Base-by-base conservation (phyloP, 2,113 vertebrate species). In the Nerophis lumbriciformis region DNA sequence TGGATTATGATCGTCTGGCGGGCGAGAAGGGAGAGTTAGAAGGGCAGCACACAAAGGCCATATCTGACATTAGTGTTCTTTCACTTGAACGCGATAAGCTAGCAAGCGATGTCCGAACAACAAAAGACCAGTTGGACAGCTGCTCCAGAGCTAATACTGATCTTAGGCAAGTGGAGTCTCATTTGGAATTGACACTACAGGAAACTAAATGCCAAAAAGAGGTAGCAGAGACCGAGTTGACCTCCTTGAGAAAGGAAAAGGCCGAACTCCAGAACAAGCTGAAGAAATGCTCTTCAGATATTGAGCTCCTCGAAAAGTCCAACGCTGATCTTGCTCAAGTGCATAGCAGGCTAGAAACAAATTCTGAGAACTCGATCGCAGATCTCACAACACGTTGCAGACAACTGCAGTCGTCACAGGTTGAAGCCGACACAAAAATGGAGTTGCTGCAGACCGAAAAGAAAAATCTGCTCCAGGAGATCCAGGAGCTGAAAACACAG, bases 21-120 rank as follows among this genome's bases (percentile, higher is more conserved):
- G 84, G 78, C 10, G 81, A 86, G n/a, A 36, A 92, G 6, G 87
- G 77, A 44, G 90, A 92, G 21, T 66, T 94, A 4, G 89, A 89
- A 67, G 90, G 83, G 48, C 91, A 91, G 47, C 76, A 47, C 0
- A 88, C 92, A 7, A 85, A 88, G 63, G 78, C 88, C 2, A 2
- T 88, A 3, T 85, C 80, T 0, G 89, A 89, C 68, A 89, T 76
- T 64, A 78, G 69, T 6, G 44, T 72, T 38, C 42, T 91, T 16
- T 72, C 81, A 60, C 80, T 83, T 0, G 93, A 96, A 66, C 91
- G 91, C 2, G 75, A 89, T 63, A 75, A 75, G 1, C 85, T 94
- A 14, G 79, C 77, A 0, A 48, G 66, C 21, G 85, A 87, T 1
- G 60, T 90, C 1, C 83, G 87, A 39, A 71, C 68, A n/a, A 68